Percentiles rank a stretch among this genome's conserved stretches.
Evolutionary conservation across 2,888 invertebrate genomes (phyloP).

Genomic region (Salticus scenicus): DNA sequence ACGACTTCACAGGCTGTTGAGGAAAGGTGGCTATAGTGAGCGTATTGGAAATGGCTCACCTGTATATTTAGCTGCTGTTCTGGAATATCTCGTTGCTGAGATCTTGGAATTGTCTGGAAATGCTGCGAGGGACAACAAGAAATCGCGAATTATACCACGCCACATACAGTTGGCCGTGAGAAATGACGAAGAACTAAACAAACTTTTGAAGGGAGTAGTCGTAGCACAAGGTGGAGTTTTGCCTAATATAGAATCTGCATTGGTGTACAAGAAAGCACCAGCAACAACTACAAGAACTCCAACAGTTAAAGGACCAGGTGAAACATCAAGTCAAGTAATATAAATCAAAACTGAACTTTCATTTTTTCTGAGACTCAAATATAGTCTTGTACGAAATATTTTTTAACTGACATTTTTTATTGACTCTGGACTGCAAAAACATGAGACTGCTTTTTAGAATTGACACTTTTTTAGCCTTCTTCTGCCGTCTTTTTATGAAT

Average conservation of each 20-base stretch:
- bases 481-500: too few species aligned
- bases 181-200: not conserved
- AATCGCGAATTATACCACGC: not conserved
- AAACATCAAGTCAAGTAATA: too few species aligned
- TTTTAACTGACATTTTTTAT: too few species aligned
- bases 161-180: not conserved
- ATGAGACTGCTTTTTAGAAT: too few species aligned
- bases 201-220: not conserved
- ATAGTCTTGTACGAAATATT: too few species aligned
- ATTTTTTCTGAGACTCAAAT: too few species aligned
- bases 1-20: not conserved
- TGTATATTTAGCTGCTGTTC: not conserved
- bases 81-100: not conserved
- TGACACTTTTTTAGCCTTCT: too few species aligned
- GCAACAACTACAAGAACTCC: too few species aligned
- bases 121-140: not conserved
- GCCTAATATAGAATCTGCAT: not conserved
- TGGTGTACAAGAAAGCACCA: too few species aligned
- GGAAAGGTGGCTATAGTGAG: not conserved
- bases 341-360: too few species aligned
- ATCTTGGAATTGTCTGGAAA: not conserved
- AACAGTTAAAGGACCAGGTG: too few species aligned
- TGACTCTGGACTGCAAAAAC: too few species aligned
- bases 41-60: not conserved
- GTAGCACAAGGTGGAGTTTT: not conserved